Base-by-base conservation (phyloP, 2,113 vertebrate species). In the Gambusia affinis region DNA sequence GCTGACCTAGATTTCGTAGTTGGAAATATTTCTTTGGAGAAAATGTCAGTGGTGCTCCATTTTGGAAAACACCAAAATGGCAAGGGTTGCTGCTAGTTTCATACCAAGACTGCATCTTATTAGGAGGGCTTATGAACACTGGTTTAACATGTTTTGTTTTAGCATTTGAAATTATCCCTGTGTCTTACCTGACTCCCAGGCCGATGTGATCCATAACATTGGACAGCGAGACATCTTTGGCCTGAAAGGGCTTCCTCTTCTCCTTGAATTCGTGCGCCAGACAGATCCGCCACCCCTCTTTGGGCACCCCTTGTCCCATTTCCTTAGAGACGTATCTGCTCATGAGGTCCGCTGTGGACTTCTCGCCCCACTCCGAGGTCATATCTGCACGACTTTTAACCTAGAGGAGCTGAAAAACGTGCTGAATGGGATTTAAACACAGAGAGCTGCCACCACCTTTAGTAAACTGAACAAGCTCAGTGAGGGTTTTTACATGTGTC, bases 211-310 rank as follows among this genome's bases (percentile, higher is more conserved):
- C 91, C 70, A 96, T 47, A 76, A 95, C 37, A 35, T 97, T 93
- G 66, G 94, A 91, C 65, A 96, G 68, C 0, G 97, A 95, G 63
- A 98, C 88, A 61, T 98, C 93, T 66, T 89, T 94, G 10, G 96
- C 94, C 19, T 96, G 92, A 80, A 97, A 96, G 6, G 97, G 97
- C 79, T 97, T 97, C 72, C 97, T 94, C 92, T 94, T 96, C 93
- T 99, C 96, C 76, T 93, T 92, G 90, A 98, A 99, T 80, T 96
- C 95, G 4, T 98, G 97, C 0, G 96, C 96, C 84, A 98, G 84
- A 79, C 97, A 98, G 80, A 98, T 96, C 2, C 97, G 91, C 97
- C 97, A 99, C 0, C 97, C 97, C 44, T 95, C 95, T 22, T 73
- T 61, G 12, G 96, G 95, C 10, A 98, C 95, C 0, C 87, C 88